phyloP scores from a whole-genome alignment of 2,888 invertebrate species.

The Leuctra nigra region DNA sequence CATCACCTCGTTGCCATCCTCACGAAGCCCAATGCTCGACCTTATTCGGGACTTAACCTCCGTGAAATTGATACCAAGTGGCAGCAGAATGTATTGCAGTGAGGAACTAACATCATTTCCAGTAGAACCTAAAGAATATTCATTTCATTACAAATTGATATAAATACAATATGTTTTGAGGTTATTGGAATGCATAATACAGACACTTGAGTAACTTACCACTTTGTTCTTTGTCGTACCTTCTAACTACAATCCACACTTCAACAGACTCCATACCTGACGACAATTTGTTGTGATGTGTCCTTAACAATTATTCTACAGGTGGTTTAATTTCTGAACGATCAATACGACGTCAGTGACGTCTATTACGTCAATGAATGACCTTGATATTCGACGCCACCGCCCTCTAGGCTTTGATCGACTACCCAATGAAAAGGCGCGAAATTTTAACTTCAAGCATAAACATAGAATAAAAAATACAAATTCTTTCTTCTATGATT shows the following conservation, averaged over 20 bases:
- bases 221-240: background rate
- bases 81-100: background rate
- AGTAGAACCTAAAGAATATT: background rate
- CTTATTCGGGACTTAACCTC: background rate
- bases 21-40: background rate
- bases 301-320: too few relatives aligned
- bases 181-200: background rate
- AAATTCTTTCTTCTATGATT: too few relatives aligned
- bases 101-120: background rate
- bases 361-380: too few relatives aligned
- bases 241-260: background rate
- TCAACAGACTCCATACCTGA: background rate
- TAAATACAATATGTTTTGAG: background rate
- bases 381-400: too few relatives aligned
- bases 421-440: too few relatives aligned
- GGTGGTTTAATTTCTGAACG: too few relatives aligned
- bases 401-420: too few relatives aligned
- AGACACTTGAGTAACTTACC: background rate
- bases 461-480: too few relatives aligned
- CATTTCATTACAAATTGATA: background rate
- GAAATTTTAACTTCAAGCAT: too few relatives aligned
- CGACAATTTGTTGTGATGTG: too few relatives aligned
- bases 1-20: conserved; percentile 7
- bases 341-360: too few relatives aligned
- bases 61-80: background rate